Base-by-base conservation (phyloP, 2,888 invertebrate genomes). In the Pyrocoelia pectoralis region DNA sequence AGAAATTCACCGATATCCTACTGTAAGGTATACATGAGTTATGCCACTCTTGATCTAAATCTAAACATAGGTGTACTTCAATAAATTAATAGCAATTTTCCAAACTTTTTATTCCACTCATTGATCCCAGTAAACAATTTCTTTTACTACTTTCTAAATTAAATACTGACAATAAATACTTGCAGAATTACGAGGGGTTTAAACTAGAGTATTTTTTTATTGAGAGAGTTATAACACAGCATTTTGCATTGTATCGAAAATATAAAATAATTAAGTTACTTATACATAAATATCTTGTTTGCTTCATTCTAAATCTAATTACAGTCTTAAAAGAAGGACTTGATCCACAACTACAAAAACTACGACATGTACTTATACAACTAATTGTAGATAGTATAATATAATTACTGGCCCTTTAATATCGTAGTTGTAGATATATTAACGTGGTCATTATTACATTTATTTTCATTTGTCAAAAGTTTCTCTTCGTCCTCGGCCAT, bases 391-490 rank as follows among this genome's bases (percentile, higher is more conserved):
- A n/a, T 40, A 40, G 13, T 40, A 12, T 5, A 10, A 46, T 8
- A 46, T 46, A 17, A 18, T 46, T 46, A 46, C 46, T 46, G 46
- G 46, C 46, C 46, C 46, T 46, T 46, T 46, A 46, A 46, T 46
- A 46, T 46, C 9, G 10, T 46, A 46, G 33, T 33, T 33, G 33
- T 33, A 33, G 10, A n/a, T 33, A 33, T 6, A 33, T n/a, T 33
- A 33, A 33, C 33, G 33, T 33, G 33, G 33, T 33, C 33, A 33
- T 10, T 33, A 33, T 33, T 33, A 33, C 33, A 49, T 13, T 38
- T 14, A 10, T 17, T 12, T 41, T 38, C 38, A 12, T 0, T 43
- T 19, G 1, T 51, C 6, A 61, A 15, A 38, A 61, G 51, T 18
- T 33, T 33, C 8, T 46, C 46, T 18, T 46, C 59, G n/a, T 38